Evolutionary conservation across 2,888 invertebrate genomes (phyloP).

Genomic region (Apodemia zela): DNA sequence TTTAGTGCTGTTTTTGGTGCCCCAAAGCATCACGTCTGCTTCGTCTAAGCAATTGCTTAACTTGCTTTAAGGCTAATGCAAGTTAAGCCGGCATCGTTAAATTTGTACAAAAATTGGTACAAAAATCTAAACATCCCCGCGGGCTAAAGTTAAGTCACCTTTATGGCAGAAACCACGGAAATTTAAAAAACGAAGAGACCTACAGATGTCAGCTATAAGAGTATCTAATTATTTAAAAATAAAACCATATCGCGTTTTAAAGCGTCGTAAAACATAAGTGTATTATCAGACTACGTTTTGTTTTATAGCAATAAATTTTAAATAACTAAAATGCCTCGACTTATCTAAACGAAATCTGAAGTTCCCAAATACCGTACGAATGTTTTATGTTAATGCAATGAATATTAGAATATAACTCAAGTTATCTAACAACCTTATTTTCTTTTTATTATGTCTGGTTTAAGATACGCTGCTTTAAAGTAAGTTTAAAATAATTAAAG

Average conservation of each 20-base stretch:
- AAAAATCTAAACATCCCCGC: too few relatives aligned
- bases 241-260: not conserved
- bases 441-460: constrained; percentile 10
- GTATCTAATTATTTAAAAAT: not conserved
- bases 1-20: too few relatives aligned
- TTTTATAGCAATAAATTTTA: not conserved
- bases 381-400: constrained; percentile 7
- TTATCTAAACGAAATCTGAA: constrained; percentile 2
- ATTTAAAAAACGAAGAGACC: not conserved
- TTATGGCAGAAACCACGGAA: too few relatives aligned
- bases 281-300: constrained; percentile 1
- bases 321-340: not conserved
- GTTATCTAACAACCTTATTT: not conserved
- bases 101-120: too few relatives aligned
- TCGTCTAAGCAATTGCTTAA: too few relatives aligned
- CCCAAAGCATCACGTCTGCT: too few relatives aligned
- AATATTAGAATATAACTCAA: not conserved
- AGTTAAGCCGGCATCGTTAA: too few relatives aligned
- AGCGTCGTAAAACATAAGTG: not conserved
- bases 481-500: too few relatives aligned
- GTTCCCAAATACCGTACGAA: not conserved
- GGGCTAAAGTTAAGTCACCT: too few relatives aligned
- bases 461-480: not conserved
- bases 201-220: not conserved
- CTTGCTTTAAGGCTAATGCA: too few relatives aligned